Evolutionary conservation across 2,113 vertebrate species (phyloP).

Genomic region (Catagonus wagneri): DNA sequence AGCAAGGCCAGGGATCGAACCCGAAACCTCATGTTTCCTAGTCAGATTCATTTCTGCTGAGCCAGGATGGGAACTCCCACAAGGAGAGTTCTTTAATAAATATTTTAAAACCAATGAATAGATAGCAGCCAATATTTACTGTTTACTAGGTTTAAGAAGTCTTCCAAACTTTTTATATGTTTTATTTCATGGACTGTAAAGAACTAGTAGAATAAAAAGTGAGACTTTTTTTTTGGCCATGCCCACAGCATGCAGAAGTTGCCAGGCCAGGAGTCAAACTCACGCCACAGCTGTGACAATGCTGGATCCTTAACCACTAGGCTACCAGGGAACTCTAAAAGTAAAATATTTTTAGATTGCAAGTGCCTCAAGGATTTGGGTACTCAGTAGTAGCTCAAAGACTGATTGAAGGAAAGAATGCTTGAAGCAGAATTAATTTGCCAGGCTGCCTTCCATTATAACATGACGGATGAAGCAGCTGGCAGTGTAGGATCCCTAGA

Average conservation of each 20-base stretch:
- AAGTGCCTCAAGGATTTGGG: background rate
- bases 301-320: too few species aligned
- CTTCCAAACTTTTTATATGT: background rate
- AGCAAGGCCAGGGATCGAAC: too few species aligned
- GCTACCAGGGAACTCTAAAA: too few species aligned
- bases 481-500: background rate
- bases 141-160: background rate
- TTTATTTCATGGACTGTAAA: background rate
- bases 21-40: too few species aligned
- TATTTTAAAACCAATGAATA: conserved; percentile 5
- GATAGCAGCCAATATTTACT: background rate
- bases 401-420: background rate
- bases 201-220: background rate
- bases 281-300: too few species aligned
- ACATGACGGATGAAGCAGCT: background rate
- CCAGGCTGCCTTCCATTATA: background rate
- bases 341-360: conserved; percentile 20
- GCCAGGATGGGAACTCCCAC: too few species aligned
- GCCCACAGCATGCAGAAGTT: too few species aligned
- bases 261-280: too few species aligned
- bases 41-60: too few species aligned
- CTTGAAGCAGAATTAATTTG: conserved; percentile 4
- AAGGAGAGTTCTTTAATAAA: background rate
- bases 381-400: background rate
- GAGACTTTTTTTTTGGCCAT: too few species aligned